Conservation (phyloP, 2,113 vertebrate species). For the Pseudorasbora parva region DNA sequence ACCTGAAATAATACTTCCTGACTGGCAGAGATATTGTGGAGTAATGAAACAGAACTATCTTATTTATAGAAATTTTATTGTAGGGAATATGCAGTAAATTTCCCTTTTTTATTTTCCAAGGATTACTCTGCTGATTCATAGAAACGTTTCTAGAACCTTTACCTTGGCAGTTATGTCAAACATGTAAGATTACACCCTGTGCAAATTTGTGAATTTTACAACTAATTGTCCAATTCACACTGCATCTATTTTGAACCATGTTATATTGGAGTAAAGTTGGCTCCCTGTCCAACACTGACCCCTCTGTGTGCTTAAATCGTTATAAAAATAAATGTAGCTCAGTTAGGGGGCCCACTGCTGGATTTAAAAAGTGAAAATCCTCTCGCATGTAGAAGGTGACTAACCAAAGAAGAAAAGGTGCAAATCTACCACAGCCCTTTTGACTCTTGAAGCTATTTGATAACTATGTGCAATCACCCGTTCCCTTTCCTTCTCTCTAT, state of each 20-base stretch:
- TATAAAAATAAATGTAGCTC: background rate
- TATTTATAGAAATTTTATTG: no score
- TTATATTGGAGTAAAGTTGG: background rate
- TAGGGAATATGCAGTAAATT: background rate
- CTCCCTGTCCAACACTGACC: background rate
- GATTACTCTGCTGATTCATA: background rate
- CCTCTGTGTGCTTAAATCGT: background rate
- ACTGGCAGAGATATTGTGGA: background rate
- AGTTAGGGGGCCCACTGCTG: background rate
- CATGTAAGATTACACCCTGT: background rate
- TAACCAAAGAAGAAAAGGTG: slow-evolving; percentile 36
- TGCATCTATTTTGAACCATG: background rate
- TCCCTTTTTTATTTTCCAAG: background rate
- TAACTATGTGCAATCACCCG: slow-evolving; percentile 61
- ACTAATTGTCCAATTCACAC: slow-evolving; percentile 5
- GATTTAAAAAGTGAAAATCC: slow-evolving; percentile 61
- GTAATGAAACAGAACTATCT: background rate
- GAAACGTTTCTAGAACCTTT: no score
- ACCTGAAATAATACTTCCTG: background rate
- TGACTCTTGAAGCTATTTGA: slow-evolving; percentile 68
- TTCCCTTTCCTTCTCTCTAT: slow-evolving; percentile 75
- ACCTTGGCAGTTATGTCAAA: background rate
- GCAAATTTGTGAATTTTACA: background rate
- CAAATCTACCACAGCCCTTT: slow-evolving; percentile 48
- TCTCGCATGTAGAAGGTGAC: slow-evolving; percentile 45